A percentile compares a stretch with the other conserved stretches of the same genome.
Evolutionary conservation across 2,113 vertebrate genomes (phyloP).

Genomic region (Gopherus flavomarginatus): DNA sequence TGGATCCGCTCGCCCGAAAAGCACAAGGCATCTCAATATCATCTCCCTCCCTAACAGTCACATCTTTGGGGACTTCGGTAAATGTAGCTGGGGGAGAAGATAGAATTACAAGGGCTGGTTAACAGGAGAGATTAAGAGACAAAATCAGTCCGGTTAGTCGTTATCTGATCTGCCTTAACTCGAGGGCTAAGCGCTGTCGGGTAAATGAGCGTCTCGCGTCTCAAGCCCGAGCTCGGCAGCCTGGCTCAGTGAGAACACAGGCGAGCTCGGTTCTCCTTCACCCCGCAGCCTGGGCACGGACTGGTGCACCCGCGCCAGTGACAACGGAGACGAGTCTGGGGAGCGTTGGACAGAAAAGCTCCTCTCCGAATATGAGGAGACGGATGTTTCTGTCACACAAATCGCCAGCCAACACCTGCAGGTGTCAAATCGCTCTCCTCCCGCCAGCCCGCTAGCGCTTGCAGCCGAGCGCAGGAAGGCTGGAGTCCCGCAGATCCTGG

Average conservation of each 20-base stretch:
- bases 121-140: conserved; percentile 36
- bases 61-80: conserved; percentile 95
- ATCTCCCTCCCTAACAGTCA: conserved; percentile 93
- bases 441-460: not conserved
- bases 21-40: conserved; percentile 97
- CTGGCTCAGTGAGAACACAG: not conserved
- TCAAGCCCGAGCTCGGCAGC: not conserved
- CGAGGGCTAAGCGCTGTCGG: not conserved
- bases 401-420: not conserved
- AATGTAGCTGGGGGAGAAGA: conserved; percentile 86
- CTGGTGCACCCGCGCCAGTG: not conserved
- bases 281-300: not conserved
- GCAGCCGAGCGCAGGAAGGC: not conserved
- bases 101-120: conserved; percentile 73
- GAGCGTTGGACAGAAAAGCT: not conserved
- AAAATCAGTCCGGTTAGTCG: not conserved
- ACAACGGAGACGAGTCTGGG: not conserved
- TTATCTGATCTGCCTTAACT: not conserved
- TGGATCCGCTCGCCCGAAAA: conserved; percentile 89
- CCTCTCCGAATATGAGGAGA: not conserved
- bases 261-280: not conserved
- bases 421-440: too few relatives aligned
- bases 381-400: not conserved
- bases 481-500: not conserved
- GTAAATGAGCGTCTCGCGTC: not conserved